Evolutionary conservation across 1,140 invertebrate species (phyloP), one percentile per base, ranked within the genome.

Genomic region (Rhopalosiphum padi): DNA sequence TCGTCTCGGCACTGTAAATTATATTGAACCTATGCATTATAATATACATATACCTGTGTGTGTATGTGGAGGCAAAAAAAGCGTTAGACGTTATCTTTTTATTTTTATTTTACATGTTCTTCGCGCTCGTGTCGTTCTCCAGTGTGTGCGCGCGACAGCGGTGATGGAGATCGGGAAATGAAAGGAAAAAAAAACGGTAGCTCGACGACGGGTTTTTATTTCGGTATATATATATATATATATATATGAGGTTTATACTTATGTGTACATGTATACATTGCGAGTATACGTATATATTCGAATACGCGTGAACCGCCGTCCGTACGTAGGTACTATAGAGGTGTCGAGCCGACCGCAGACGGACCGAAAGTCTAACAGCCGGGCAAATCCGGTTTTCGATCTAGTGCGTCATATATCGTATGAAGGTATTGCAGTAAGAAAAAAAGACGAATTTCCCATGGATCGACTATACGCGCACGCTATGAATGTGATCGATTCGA

Each of bases 381-480:
- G 43, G 46, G n/a, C 15, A 15, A n/a, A 88, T 88, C 86, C 86
- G 86, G 86, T 88, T 88, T 88, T 88, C 46, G 86, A n/a, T 88
- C 86, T 48, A 46, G 46, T n/a, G 48, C 3, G 30, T 60, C 23
- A 15, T n/a, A n/a, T 18, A n/a, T 68, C 60, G 60, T 18, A 68
- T n/a, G 60, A n/a, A 18, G 60, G 60, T n/a, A n/a, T 77, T n/a
- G 60, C 15, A n/a, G 60, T 77, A n/a, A 86, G 43, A 85, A 85
- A 43, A 85, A 88, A 88, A 88, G 46, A 35, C 86, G 30, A 88
- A 88, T 88, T 88, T 88, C 86, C 86, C 86, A 88, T 51, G 86
- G 46, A 9, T 35, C 60, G 60, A n/a, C 60, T 51, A 5, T 51
- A 5, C 37, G 22, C 21, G 46, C 86, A 51, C 86, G 86, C 46